Percentiles rank a stretch among this genome's conserved stretches.
phyloP scores from a whole-genome alignment of 2,797 vertebrate genomes.

The Pachyuromys duprasi region DNA sequence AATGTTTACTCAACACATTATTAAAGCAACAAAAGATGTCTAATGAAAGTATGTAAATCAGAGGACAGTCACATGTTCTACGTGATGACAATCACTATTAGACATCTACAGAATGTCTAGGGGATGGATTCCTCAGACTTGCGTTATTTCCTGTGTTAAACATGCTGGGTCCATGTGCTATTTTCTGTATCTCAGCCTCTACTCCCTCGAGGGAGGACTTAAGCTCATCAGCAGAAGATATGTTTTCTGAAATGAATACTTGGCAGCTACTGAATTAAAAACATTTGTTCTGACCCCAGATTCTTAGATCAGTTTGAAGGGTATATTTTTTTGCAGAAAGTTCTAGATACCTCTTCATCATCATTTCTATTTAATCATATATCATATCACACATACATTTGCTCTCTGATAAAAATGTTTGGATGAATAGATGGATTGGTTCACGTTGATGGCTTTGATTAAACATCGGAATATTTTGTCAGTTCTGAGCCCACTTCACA shows the following conservation, averaged over 20 bases:
- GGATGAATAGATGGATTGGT: background rate
- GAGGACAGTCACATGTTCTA: conserved; percentile 2
- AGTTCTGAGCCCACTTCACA: conserved; percentile 12
- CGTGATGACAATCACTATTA: conserved; percentile 14
- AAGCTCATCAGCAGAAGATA: background rate
- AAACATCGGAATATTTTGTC: conserved; percentile 20
- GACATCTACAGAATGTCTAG: background rate
- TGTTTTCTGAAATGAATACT: conserved; percentile 17
- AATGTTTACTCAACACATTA: conserved; percentile 36
- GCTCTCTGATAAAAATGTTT: background rate
- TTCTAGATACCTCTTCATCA: background rate
- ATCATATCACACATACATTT: background rate
- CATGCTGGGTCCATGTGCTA: background rate
- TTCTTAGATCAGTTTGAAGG: background rate
- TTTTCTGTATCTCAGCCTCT: background rate
- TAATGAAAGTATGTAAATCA: background rate
- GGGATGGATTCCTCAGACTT: background rate
- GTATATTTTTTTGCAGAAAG: background rate
- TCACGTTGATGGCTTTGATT: background rate
- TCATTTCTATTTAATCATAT: background rate
- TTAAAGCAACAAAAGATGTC: conserved; percentile 22
- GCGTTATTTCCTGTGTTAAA: conserved; percentile 28
- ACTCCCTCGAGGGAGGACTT: background rate
- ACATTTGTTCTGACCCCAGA: background rate
- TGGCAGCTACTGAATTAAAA: conserved; percentile 1